A percentile compares a stretch with the other conserved stretches of the same genome.
phyloP scores from a whole-genome alignment of 2,113 vertebrate genomes.

The Gadus chalcogrammus region DNA sequence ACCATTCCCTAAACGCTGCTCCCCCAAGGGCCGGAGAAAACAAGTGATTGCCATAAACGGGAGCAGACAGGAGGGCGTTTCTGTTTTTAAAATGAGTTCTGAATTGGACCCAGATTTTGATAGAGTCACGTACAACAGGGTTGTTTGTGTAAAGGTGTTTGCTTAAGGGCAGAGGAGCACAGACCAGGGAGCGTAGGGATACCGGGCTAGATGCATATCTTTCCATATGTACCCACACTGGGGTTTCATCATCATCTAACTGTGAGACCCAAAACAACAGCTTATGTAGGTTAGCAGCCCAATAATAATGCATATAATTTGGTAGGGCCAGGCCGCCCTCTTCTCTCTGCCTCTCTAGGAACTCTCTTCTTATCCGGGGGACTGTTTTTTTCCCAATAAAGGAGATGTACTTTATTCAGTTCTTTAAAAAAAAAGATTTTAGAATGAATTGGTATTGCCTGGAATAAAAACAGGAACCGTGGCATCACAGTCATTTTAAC shows the following conservation, averaged over 20 bases:
- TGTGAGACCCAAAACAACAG: constrained; percentile 12
- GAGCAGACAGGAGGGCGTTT: neutral
- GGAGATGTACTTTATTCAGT: neutral
- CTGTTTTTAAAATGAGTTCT: constrained; percentile 10
- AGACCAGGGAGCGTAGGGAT: neutral
- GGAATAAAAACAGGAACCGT: too few relatives aligned
- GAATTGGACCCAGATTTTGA: constrained; percentile 19
- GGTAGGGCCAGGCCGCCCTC: neutral
- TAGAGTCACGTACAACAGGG: constrained; percentile 5
- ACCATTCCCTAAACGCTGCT: neutral
- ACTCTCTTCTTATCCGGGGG: neutral
- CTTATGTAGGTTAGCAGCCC: constrained; percentile 7
- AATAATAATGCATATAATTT: constrained; percentile 7
- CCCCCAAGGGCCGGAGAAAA: constrained; percentile 8
- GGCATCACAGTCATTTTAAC: too few relatives aligned
- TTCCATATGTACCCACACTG: constrained; percentile 4
- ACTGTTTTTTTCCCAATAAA: constrained; percentile 3
- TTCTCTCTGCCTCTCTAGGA: neutral
- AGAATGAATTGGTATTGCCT: neutral
- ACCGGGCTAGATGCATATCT: constrained; percentile 4
- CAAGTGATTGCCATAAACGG: neutral
- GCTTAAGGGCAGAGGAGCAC: constrained; percentile 8
- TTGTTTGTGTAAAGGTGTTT: constrained; percentile 11
- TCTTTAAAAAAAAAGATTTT: constrained; percentile 6
- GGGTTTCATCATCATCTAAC: neutral